These are phyloP conservation scores for Brachylomia viminalis DNA, from an alignment of 2,888 invertebrate species.

Conservation along the genomic window DNA sequence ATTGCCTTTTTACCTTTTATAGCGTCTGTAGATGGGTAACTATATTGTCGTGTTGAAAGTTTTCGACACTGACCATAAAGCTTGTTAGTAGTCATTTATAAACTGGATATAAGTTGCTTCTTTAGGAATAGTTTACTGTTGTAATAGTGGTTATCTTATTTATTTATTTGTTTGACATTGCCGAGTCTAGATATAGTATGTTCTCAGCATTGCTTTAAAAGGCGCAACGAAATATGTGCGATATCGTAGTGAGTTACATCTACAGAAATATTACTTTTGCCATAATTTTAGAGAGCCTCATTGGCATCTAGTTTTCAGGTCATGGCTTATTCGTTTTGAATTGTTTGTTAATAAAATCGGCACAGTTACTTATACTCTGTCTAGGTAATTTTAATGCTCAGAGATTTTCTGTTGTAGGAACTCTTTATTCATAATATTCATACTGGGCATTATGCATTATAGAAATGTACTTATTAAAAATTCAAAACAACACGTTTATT, in stretches of 20 bases:
- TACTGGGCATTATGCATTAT: conserved; percentile 32
- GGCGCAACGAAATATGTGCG: conserved; percentile 31
- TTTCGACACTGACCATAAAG: conserved; percentile 63
- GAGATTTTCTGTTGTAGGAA: conserved; percentile 8
- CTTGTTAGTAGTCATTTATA: conserved; percentile 57
- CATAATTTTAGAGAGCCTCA: conserved; percentile 35
- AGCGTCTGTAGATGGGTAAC: conserved; percentile 58
- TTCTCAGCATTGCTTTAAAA: conserved; percentile 40
- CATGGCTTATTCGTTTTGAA: conserved; percentile 12
- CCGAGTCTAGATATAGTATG: conserved; percentile 28
- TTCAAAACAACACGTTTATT: conserved; percentile 65
- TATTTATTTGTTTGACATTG: conserved; percentile 46
- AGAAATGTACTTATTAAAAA: conserved; percentile 69
- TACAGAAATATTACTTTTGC: conserved; percentile 24
- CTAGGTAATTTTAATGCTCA: neutral
- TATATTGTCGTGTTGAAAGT: conserved; percentile 57
- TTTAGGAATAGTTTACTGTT: conserved; percentile 54
- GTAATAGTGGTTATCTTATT: conserved; percentile 50
- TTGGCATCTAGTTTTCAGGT: conserved; percentile 32
- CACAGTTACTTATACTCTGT: neutral
- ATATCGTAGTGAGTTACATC: conserved; percentile 12
- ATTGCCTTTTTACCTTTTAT: conserved; percentile 68
- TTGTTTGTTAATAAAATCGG: neutral
- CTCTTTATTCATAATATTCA: conserved; percentile 28
- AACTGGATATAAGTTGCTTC: conserved; percentile 58